A percentile compares a stretch with the other conserved stretches of the same genome.
phyloP scores from a whole-genome alignment of 2,888 invertebrate species.

The Eremobia ochroleuca region DNA sequence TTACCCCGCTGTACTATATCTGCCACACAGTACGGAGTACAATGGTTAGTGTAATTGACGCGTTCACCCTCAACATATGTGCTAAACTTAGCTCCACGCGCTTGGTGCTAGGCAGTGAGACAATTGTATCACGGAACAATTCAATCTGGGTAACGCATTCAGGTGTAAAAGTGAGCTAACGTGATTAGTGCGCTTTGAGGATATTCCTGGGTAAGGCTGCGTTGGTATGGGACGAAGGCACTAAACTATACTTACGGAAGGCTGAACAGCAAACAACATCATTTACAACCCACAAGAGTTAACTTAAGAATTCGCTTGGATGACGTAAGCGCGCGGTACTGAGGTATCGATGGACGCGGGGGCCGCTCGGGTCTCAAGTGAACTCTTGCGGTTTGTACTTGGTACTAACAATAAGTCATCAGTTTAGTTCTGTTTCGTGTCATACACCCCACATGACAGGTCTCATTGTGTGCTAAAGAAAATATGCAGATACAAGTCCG shows the following conservation, averaged over 20 bases:
- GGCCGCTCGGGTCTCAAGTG: no score
- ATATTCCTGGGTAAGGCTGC: constrained; percentile 10
- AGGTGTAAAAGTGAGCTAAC: constrained; percentile 24
- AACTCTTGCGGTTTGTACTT: no score
- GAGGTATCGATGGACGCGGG: no score
- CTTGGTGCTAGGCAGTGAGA: background rate
- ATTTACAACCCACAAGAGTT: background rate
- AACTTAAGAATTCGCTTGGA: no score
- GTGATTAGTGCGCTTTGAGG: constrained; percentile 18
- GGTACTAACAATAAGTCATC: no score
- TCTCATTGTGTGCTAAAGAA: no score
- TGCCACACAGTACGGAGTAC: background rate
- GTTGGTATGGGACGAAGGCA: background rate
- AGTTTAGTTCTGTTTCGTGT: no score
- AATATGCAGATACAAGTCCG: no score
- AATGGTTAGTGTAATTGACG: background rate
- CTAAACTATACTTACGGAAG: background rate
- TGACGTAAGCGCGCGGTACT: no score
- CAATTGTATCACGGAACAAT: constrained; percentile 44
- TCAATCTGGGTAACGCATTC: constrained; percentile 51
- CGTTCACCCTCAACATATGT: background rate
- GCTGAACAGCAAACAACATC: background rate
- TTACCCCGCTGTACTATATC: background rate
- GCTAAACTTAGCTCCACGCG: constrained; percentile 27
- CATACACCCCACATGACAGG: background rate